A percentile compares a stretch with the other conserved stretches of the same genome.
Evolutionary conservation across 2,113 vertebrate species (phyloP).

Genomic region (Galemys pyrenaicus): DNA sequence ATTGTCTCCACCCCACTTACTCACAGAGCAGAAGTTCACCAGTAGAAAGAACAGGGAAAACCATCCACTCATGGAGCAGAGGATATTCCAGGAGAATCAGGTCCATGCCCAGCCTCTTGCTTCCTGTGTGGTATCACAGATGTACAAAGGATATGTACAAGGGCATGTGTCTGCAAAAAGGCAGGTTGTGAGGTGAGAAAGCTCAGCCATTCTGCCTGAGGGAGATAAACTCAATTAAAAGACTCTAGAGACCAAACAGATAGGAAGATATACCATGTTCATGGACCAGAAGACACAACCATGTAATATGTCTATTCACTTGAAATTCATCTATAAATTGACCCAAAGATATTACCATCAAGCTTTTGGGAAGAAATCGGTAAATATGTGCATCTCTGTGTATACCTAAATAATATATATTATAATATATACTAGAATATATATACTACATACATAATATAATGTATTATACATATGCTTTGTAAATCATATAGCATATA

Average conservation of each 20-base stretch:
- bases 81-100: background rate
- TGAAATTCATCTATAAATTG: background rate
- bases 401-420: background rate
- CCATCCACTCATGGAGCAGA: fast-evolving
- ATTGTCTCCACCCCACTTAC: background rate
- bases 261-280: background rate
- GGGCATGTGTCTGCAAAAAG: background rate
- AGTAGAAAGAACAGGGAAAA: background rate
- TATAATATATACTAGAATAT: no score
- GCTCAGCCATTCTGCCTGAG: background rate
- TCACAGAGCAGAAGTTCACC: background rate
- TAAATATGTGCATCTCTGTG: background rate
- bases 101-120: background rate
- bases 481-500: background rate
- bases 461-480: background rate
- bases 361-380: background rate
- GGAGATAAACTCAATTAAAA: background rate
- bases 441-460: background rate
- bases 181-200: background rate
- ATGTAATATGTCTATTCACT: background rate
- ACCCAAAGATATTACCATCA: background rate
- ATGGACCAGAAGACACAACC: background rate
- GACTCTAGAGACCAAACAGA: background rate
- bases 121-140: background rate
- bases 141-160: no score